These are phyloP conservation scores for Lathamus discolor DNA, from an alignment of 2,113 vertebrate species.

Conservation along the genomic window DNA sequence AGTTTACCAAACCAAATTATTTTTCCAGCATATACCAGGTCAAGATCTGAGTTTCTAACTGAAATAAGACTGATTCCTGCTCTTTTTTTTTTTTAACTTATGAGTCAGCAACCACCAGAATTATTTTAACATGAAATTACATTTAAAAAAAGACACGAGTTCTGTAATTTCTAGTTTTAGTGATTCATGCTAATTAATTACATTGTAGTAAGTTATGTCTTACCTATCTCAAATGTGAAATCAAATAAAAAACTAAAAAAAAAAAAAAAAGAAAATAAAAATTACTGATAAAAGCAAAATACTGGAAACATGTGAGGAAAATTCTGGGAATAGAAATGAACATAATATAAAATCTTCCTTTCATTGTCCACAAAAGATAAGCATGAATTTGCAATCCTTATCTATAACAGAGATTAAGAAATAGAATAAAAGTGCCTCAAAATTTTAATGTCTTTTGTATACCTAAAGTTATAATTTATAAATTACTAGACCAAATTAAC, in stretches of 20 bases:
- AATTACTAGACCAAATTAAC: neutral
- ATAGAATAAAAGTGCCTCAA: neutral
- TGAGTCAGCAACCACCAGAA: neutral
- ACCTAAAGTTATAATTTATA: neutral
- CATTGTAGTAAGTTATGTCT: neutral
- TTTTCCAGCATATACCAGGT: neutral
- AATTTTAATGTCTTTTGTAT: neutral
- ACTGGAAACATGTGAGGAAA: neutral
- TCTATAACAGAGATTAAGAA: neutral
- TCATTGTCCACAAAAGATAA: neutral
- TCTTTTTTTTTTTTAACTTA: neutral
- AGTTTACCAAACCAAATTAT: neutral
- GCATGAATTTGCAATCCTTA: neutral
- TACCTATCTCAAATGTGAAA: neutral
- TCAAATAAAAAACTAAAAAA: neutral
- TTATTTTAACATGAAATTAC: neutral
- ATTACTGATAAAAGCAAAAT: neutral
- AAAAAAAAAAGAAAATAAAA: neutral
- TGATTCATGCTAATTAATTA: neutral
- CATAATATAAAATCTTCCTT: neutral
- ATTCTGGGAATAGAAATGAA: neutral
- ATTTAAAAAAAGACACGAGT: fast-evolving
- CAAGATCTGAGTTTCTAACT: neutral
- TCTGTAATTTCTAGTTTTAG: neutral
- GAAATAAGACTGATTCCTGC: neutral